Percentiles rank a stretch among this genome's conserved stretches.
Conservation (phyloP, 37 sponge, comb jelly and placozoan species). For the Lycopodina hypogea region DNA sequence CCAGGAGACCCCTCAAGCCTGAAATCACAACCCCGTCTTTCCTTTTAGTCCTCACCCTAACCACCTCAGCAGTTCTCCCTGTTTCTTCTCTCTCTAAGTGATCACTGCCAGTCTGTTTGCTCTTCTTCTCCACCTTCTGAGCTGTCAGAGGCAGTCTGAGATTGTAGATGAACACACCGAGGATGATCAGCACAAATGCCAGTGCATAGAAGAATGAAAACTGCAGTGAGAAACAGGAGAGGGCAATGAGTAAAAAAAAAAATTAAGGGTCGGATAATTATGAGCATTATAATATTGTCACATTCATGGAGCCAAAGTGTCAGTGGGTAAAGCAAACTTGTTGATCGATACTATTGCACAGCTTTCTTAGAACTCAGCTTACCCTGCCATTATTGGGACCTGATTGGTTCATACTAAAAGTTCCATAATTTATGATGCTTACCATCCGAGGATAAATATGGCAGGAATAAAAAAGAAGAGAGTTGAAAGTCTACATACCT, state of each 20-base stretch:
- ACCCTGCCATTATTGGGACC: too few species aligned
- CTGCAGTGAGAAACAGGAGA: conserved; percentile 30
- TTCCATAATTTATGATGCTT: too few species aligned
- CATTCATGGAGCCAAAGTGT: too few species aligned
- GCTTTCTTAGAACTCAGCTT: too few species aligned
- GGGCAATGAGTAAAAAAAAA: neutral
- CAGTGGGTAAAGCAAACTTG: neutral
- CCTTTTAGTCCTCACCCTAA: neutral
- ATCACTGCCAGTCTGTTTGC: neutral
- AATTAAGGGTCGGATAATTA: neutral
- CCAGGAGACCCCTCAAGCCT: conserved; percentile 4
- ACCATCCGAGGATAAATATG: too few species aligned
- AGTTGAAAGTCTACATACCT: too few species aligned
- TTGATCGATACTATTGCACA: too few species aligned
- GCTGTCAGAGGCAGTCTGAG: conserved; percentile 6
- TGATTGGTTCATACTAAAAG: too few species aligned
- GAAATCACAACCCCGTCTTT: too few species aligned
- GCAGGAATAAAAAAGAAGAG: too few species aligned
- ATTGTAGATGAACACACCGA: conserved; percentile 78
- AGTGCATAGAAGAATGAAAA: conserved; percentile 73
- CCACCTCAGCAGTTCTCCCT: neutral
- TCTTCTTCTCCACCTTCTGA: neutral
- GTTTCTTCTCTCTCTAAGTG: neutral
- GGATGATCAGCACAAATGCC: conserved; percentile 60
- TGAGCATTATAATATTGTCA: too few species aligned